phyloP scores from a whole-genome alignment of 2,797 vertebrate species.

The Dryobates pubescens region DNA sequence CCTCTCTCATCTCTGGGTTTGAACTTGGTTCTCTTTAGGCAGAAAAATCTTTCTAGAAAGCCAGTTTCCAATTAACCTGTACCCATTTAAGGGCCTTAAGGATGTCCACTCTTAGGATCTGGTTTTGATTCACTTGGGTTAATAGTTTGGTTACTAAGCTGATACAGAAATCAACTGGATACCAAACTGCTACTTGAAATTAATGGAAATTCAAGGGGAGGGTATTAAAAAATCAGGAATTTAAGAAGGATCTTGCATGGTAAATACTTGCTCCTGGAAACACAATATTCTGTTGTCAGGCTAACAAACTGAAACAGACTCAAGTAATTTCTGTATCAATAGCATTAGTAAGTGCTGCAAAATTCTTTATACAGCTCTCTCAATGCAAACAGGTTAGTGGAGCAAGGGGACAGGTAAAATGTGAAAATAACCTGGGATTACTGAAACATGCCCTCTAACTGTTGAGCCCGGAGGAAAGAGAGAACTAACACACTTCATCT shows the following conservation, averaged over 20 bases:
- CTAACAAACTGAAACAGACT: neutral
- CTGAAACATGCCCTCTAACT: slow-evolving; percentile 51
- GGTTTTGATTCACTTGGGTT: neutral
- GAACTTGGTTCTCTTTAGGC: neutral
- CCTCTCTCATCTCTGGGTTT: neutral
- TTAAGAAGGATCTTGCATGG: neutral
- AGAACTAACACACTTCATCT: slow-evolving; percentile 41
- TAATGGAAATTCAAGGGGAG: neutral
- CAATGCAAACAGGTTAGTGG: slow-evolving; percentile 17
- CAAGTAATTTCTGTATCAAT: neutral
- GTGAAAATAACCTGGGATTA: slow-evolving; percentile 71
- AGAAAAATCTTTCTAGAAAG: neutral
- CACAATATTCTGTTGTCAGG: neutral
- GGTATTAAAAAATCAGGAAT: neutral
- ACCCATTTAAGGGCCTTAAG: neutral
- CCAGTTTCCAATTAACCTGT: neutral
- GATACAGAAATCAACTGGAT: neutral
- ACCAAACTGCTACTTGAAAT: neutral
- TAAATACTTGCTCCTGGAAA: neutral
- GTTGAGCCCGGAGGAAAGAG: slow-evolving; percentile 62
- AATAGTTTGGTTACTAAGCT: neutral
- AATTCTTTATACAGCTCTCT: slow-evolving; percentile 25
- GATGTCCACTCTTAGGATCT: neutral
- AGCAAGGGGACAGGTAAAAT: slow-evolving; percentile 49
- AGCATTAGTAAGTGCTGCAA: neutral